Base-by-base conservation (phyloP, 2,888 invertebrate genomes). In the Agrochola litura region DNA sequence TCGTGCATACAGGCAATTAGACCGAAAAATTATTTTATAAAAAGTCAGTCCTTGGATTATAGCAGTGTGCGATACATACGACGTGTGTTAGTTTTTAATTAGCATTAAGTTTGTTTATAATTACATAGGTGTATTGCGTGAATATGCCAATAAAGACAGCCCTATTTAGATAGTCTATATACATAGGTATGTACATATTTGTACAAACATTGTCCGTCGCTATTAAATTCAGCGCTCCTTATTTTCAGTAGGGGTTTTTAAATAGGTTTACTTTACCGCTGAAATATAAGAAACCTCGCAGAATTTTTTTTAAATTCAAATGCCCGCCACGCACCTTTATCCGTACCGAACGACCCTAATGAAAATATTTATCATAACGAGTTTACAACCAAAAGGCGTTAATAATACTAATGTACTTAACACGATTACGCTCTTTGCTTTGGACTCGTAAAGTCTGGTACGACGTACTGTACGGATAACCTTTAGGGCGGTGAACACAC, bases 371-470 rank as follows among this genome's bases (percentile, higher is more conserved):
- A 84, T 76, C 56, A 82, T 63, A 73, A 65, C 43, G 65, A 72
- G 69, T 60, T 84, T 66, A 66, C 63, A 41, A 61, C 54, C 43
- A 37, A 72, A 77, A 83, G 10, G 60, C 66, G 52, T 77, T 76
- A 63, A 77, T 76, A 73, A 67, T 73, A 81, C n/a, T 60, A 61
- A 73, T 72, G 58, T 68, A 81, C 65, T 25, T 70, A 76, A 85
- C 81, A 86, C n/a, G 84, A 84, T 86, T 81, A 81, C 22, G 84
- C 81, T 78, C 49, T 85, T 83, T 86, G 66, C 54, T 73, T 75
- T 65, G 22, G n/a, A 63, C 64, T 72, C 65, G 46, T 77, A 73
- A 73, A 71, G 30, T 66, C 22, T 69, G 52, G 46, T 63, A 77
- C 80, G 54, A 65, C 64, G 58, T 61, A 71, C 65, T 41, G 46